Conservation (phyloP, 2,113 vertebrate species). For the Sigmodon hispidus region DNA sequence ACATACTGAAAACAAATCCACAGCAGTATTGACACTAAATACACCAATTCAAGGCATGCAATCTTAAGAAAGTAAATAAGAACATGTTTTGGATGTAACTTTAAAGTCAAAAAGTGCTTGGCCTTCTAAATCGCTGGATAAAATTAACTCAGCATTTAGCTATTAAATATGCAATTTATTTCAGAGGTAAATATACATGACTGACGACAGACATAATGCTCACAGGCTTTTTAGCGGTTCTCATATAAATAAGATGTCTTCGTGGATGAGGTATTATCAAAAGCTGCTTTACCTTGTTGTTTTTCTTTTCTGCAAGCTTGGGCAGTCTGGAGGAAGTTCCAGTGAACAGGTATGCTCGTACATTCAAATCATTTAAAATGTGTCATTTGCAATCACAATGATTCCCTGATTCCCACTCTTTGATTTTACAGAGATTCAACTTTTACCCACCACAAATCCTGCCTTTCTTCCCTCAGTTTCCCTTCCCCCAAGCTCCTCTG, state of each 20-base stretch:
- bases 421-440: constrained; percentile 62
- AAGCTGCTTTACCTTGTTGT: background rate
- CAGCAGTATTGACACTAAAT: background rate
- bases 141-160: constrained; percentile 22
- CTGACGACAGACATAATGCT: background rate
- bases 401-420: constrained; percentile 45
- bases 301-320: constrained; percentile 65
- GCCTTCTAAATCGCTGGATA: constrained; percentile 2
- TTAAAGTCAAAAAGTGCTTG: constrained; percentile 22
- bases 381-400: background rate
- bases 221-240: background rate
- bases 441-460: constrained; percentile 42
- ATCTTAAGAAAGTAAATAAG: constrained; percentile 13
- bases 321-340: constrained; percentile 13
- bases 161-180: background rate
- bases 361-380: constrained; percentile 44
- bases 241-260: background rate
- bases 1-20: background rate
- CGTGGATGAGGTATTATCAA: background rate
- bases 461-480: constrained; percentile 41
- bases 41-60: background rate
- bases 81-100: constrained; percentile 1
- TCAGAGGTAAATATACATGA: background rate
- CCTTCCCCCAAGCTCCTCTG: constrained; percentile 36
- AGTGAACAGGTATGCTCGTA: constrained; percentile 37